Evolutionary conservation across 2,888 invertebrate species (phyloP), one percentile per base, ranked within the genome.

Genomic region (Tryphoninae sp.): DNA sequence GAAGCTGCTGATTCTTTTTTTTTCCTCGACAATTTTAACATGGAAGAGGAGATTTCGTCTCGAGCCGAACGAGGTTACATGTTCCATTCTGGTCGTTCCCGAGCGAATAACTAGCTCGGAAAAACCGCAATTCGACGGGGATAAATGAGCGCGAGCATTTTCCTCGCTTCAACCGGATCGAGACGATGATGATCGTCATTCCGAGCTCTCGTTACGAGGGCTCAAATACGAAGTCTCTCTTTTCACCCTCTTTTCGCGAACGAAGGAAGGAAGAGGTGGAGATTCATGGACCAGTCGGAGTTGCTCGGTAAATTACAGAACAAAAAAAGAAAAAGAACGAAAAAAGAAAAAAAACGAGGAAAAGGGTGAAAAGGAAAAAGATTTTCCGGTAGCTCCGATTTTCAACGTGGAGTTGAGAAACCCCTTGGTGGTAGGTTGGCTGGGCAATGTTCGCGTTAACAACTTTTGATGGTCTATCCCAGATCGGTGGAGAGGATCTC

Each of bases 401-500:
- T 55, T 55, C 8, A 19, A 55, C 19, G 16, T 55, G 7, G 7
- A 19, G 16, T 19, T 16, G 53, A 53, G 53, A 53, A 53, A 16
- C 19, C 19, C 8, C 53, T 53, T 53, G 19, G 4, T 8, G 4
- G 8, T 16, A 55, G 8, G 33, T 33, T 19, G 19, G 16, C 22
- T 2, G n/a, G 8, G 33, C 33, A 55, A 19, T 19, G 8, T 16
- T 53, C 55, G 19, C 19, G 9, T 45, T 45, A 13, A 45, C 45
- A 45, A 45, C 13, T 45, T 45, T 45, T 45, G 11, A 13, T 45
- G 45, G 11, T 45, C 45, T 45, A 45, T 45, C 45, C 2, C 45
- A 3, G 13, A 13, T 45, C 13, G 62, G 72, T 49, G 51, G 19
- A 64, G 62, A 75, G 78, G 59, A 72, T 68, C 67, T 61, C 65